Percentiles rank a stretch among this genome's conserved stretches.
Evolutionary conservation across 2,113 vertebrate species (phyloP).

Genomic region (Colistium nudipinnis): DNA sequence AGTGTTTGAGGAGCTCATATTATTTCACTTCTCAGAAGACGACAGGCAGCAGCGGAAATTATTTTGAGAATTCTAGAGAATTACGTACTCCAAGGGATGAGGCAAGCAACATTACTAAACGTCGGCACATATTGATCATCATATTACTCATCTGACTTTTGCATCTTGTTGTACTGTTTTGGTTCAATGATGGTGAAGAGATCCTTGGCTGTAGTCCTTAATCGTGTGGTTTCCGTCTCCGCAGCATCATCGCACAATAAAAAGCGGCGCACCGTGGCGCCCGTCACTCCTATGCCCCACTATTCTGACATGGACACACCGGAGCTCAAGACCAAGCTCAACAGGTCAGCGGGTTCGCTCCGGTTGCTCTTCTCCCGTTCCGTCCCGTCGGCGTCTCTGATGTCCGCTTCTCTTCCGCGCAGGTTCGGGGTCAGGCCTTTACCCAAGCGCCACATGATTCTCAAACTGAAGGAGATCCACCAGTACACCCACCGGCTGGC

Average conservation of each 20-base stretch:
- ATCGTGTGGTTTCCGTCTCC: slow-evolving; percentile 16
- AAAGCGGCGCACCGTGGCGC: slow-evolving; percentile 68
- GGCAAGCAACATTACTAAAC: too few relatives aligned
- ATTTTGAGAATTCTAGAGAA: too few relatives aligned
- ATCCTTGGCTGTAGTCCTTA: background rate
- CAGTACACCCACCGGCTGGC: slow-evolving; percentile 90
- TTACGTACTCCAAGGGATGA: too few relatives aligned
- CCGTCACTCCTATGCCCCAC: slow-evolving; percentile 90
- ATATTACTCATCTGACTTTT: too few relatives aligned
- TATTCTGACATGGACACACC: slow-evolving; percentile 97
- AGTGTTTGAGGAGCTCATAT: too few relatives aligned
- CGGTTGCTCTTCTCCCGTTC: background rate
- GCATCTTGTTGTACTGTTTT: background rate
- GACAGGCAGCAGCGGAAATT: too few relatives aligned
- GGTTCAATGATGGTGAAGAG: background rate
- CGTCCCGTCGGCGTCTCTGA: slow-evolving; percentile 8
- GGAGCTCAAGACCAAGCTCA: slow-evolving; percentile 89
- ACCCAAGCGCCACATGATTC: slow-evolving; percentile 94
- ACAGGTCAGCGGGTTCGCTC: slow-evolving; percentile 80
- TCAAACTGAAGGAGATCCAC: slow-evolving; percentile 97
- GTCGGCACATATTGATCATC: too few relatives aligned
- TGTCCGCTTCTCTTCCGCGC: background rate
- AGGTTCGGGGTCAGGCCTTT: slow-evolving; percentile 94
- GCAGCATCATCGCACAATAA: slow-evolving; percentile 75
- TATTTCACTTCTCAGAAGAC: too few relatives aligned